These are phyloP conservation scores for Caenorhabditis drosophilae DNA, from an alignment of 2,888 invertebrate species.

Conservation along the genomic window DNA sequence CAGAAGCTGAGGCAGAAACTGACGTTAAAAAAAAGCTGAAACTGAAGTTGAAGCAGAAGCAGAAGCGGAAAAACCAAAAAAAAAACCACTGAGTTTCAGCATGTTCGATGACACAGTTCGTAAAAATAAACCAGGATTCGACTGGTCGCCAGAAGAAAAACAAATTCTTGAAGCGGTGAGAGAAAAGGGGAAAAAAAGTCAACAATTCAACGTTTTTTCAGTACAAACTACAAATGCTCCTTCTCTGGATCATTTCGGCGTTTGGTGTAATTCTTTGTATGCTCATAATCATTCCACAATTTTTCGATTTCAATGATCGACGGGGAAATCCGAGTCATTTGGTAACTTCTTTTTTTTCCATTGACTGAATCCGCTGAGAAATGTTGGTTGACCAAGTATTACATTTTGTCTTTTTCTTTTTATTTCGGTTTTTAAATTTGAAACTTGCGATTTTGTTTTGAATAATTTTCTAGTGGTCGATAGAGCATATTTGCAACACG, in stretches of 20 bases:
- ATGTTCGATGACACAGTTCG: conserved; percentile 63
- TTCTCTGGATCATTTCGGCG: conserved; percentile 59
- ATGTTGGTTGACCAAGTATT: too few relatives aligned
- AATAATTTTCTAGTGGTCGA: too few relatives aligned
- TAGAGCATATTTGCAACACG: too few relatives aligned
- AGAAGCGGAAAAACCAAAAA: neutral
- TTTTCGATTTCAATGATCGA: conserved; percentile 61
- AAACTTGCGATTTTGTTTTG: too few relatives aligned
- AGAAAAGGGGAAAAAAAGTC: too few relatives aligned
- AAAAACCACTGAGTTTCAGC: conserved; percentile 15
- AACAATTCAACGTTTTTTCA: too few relatives aligned
- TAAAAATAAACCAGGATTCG: conserved; percentile 44
- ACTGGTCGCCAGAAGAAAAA: conserved; percentile 48
- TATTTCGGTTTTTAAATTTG: too few relatives aligned
- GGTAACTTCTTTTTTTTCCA: conserved; percentile 33
- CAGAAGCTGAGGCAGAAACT: neutral
- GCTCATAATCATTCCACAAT: conserved; percentile 63
- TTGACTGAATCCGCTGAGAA: too few relatives aligned
- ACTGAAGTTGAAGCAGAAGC: neutral
- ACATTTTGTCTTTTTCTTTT: too few relatives aligned
- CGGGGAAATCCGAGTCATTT: conserved; percentile 59
- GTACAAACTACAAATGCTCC: conserved; percentile 56
- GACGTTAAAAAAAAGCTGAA: neutral
- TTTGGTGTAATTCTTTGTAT: conserved; percentile 56
- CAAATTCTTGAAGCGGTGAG: conserved; percentile 39